Percentiles rank a stretch among this genome's conserved stretches.
Evolutionary conservation across 2,113 vertebrate genomes (phyloP).

Genomic region (Eulemur macaco): DNA sequence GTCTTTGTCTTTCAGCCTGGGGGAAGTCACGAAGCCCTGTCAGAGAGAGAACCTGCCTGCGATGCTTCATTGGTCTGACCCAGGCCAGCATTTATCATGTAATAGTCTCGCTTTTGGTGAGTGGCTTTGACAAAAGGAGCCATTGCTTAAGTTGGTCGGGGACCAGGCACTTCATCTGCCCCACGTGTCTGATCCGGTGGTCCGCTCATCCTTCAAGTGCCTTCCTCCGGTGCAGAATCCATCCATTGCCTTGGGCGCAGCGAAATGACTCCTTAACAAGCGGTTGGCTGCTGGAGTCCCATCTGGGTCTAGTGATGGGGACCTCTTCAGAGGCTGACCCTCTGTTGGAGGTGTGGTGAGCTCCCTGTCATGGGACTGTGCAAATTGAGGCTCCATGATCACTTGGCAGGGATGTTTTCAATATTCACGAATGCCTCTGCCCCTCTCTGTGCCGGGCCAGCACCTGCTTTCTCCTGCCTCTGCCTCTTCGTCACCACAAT

Average conservation of each 20-base stretch:
- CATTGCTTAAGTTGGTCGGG: slow-evolving; percentile 3
- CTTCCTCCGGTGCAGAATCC: background rate
- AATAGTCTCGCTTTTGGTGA: background rate
- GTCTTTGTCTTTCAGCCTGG: background rate
- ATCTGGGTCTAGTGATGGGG: background rate
- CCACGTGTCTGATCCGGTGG: background rate
- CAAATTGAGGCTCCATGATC: background rate
- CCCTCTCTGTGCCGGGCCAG: background rate
- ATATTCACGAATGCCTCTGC: background rate
- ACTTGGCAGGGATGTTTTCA: background rate
- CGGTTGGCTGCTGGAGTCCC: background rate
- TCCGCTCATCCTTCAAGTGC: slow-evolving; percentile 45
- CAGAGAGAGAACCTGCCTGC: background rate
- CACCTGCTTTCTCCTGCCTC: background rate
- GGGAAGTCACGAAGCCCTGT: background rate
- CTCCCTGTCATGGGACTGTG: rapidly evolving
- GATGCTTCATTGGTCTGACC: background rate
- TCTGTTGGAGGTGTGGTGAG: background rate
- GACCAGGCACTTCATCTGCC: slow-evolving; percentile 36
- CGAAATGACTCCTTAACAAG: slow-evolving; percentile 18
- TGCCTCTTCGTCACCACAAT: background rate
- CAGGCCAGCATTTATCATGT: background rate
- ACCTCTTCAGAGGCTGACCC: background rate
- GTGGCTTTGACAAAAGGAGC: slow-evolving; percentile 53
- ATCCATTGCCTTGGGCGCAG: background rate